Evolutionary conservation across 2,113 vertebrate species (phyloP), one percentile per base, ranked within the genome.

Genomic region (Amphiprion percula): DNA sequence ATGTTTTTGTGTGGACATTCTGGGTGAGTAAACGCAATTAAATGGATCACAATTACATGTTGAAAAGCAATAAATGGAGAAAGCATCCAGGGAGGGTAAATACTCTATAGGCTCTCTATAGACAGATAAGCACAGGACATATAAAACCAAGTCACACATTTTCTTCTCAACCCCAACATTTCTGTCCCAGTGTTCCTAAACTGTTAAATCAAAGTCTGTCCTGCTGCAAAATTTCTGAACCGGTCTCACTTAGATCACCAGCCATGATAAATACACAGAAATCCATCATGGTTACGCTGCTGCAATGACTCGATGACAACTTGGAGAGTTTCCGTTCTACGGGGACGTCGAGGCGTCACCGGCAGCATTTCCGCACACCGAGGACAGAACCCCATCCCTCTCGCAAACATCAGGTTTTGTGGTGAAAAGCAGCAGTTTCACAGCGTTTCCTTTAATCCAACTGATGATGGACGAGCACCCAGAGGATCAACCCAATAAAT

Each of bases 401-500:
- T 58, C 19, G 33, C 39, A 74, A 79, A 71, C 63, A 74, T 64
- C 49, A 41, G 47, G 0, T 66, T 61, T 63, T 79, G 26, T 30
- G 0, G 41, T 37, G 23, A 33, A 77, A 84, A 54, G 11, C 4
- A 3, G 10, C 28, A 53, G 17, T 60, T 80, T 65, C 50, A 33
- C 52, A 33, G 39, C 23, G 21, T 68, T 47, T 69, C n/a, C 58
- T 16, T 56, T 23, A 73, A 70, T 46, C 53, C 33, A 28, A 5
- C 60, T 15, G 24, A 50, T 90, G 86, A 86, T 77, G 77, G 79
- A 79, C 71, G 60, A 66, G 78, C 9, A 82, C 72, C 80, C 70
- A 30, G 79, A 65, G 80, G 85, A 88, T 81, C 80, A 55, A 67
- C 67, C 84, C 83, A 65, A 79, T 87, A 62, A 88, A 90, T 88